These are phyloP conservation scores for Danio albolineatus DNA, from an alignment of 2,797 vertebrate genomes.

Conservation along the genomic window DNA sequence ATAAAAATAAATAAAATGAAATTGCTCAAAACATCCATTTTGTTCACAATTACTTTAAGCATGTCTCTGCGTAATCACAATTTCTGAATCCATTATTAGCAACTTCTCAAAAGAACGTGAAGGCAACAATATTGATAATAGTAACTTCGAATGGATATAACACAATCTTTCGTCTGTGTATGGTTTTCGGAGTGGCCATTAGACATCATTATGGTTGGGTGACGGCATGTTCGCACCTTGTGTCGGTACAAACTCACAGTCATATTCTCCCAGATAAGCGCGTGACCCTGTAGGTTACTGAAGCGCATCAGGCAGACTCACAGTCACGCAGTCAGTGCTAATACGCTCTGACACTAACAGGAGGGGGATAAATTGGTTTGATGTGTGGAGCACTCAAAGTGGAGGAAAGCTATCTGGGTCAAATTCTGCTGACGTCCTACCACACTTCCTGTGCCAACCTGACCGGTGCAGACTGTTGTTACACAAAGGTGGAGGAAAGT, in stretches of 20 bases:
- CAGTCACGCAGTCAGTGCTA: slow-evolving; percentile 48
- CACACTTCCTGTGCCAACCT: slow-evolving; percentile 41
- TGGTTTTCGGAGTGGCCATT: background rate
- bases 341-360: slow-evolving; percentile 53
- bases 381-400: slow-evolving; percentile 55
- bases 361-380: slow-evolving; percentile 52
- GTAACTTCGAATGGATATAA: no score
- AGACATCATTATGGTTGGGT: slow-evolving; percentile 9
- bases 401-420: slow-evolving; percentile 56
- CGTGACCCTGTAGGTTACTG: slow-evolving; percentile 37
- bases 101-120: background rate
- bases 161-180: background rate
- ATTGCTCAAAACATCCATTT: background rate
- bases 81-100: background rate
- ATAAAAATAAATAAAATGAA: background rate
- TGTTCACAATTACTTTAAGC: slow-evolving; percentile 1
- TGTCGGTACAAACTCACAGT: slow-evolving; percentile 21
- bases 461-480: slow-evolving; percentile 36
- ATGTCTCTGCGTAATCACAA: background rate
- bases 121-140: background rate
- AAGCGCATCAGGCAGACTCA: slow-evolving; percentile 33
- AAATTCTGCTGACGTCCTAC: slow-evolving; percentile 54
- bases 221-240: slow-evolving; percentile 4
- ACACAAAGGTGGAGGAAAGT: slow-evolving; percentile 9
- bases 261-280: slow-evolving; percentile 22